These are phyloP conservation scores for Cephus nigrinus DNA, from an alignment of 2,888 invertebrate genomes.

Conservation along the genomic window DNA sequence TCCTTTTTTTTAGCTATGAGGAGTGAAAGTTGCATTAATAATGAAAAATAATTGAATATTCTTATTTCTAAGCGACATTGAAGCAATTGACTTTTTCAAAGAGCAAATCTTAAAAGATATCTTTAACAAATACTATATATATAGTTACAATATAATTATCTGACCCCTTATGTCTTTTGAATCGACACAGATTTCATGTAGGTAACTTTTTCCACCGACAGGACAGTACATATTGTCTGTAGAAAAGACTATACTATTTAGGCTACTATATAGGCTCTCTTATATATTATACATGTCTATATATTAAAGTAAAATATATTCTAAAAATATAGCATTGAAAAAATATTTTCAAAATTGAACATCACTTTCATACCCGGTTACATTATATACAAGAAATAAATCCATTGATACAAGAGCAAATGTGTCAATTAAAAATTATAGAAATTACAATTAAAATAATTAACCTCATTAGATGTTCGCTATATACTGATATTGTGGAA, in stretches of 20 bases:
- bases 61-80: not conserved
- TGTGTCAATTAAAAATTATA: not conserved
- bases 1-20: not conserved
- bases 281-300: not conserved
- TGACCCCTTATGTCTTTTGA: not conserved
- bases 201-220: not conserved
- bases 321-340: not conserved
- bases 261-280: not conserved
- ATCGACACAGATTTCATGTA: not conserved
- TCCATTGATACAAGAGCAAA: not conserved
- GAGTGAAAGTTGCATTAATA: not conserved
- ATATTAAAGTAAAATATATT: not conserved
- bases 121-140: not conserved
- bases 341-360: not conserved
- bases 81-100: too few species aligned
- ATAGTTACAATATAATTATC: not conserved
- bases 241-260: not conserved
- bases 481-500: too few species aligned
- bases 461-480: not conserved
- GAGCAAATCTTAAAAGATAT: not conserved
- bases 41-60: not conserved
- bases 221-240: not conserved
- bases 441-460: not conserved
- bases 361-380: not conserved
- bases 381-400: not conserved